A percentile compares a stretch with the other conserved stretches of the same genome.
Evolutionary conservation across 2,113 vertebrate genomes (phyloP).

Genomic region (Vidua chalybeata): DNA sequence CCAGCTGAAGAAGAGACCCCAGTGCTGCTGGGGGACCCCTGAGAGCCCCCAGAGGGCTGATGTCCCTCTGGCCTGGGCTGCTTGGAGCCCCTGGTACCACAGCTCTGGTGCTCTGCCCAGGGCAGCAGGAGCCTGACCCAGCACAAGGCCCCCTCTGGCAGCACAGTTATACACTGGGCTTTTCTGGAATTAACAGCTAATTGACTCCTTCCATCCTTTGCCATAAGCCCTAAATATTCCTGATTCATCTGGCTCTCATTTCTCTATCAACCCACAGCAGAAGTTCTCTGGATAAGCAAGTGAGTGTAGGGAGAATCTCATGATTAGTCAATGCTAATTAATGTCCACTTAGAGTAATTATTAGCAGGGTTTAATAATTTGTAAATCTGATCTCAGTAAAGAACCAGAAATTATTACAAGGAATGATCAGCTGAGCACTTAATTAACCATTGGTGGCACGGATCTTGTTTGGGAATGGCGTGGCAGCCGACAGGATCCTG

Average conservation of each 20-base stretch:
- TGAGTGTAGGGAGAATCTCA: constrained; percentile 29
- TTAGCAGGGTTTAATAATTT: constrained; percentile 45
- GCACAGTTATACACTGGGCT: background rate
- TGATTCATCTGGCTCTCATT: constrained; percentile 29
- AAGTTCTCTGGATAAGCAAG: constrained; percentile 39
- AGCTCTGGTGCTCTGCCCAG: background rate
- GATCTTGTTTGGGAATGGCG: background rate
- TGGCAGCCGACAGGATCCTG: background rate
- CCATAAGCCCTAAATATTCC: background rate
- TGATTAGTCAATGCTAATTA: constrained; percentile 57
- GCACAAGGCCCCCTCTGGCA: background rate
- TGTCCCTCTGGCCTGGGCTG: rapidly evolving
- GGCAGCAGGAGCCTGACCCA: background rate
- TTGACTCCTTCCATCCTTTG: background rate
- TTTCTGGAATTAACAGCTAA: background rate
- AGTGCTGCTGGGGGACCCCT: background rate
- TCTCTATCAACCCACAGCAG: constrained; percentile 31
- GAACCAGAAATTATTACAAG: background rate
- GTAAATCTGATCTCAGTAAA: background rate
- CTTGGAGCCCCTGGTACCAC: rapidly evolving
- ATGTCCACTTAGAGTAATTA: constrained; percentile 53
- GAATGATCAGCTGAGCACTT: background rate
- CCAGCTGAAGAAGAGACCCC: background rate
- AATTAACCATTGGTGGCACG: background rate
- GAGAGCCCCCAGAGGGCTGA: too few relatives aligned